Base-by-base conservation (phyloP, 2,113 vertebrate genomes). In the Cryptotis parvus region DNA sequence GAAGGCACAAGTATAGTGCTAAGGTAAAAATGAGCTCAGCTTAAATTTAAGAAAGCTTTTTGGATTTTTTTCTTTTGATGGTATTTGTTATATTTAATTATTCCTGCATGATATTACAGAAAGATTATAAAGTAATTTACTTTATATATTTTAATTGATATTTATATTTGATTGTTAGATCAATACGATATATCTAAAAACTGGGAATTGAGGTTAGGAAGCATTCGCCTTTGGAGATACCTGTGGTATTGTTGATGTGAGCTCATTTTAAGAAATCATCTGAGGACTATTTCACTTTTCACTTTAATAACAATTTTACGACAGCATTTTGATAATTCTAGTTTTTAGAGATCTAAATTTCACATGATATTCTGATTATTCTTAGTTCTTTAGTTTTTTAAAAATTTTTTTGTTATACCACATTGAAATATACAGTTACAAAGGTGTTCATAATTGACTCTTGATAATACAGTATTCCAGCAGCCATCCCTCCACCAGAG, bases 141-240 rank as follows among this genome's bases (percentile, higher is more conserved):
- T 73, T 43, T 72, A 37, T 72, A 37, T 22, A 37, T 80, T 90
- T 90, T 88, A 24, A 14, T 85, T 84, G 29, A 74, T 63, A 45
- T 43, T 41, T 68, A 76, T 58, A 4, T 31, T 29, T 72, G 63
- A 18, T 72, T 72, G 69, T 77, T 63, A 69, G 24, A 31, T 87
- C 8, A 63, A 39, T 77, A 11, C 84, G 78, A 14, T 4, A 37
- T 77, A 63, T 63, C 1, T 69, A 39, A 95, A 27, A 74, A 52
- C 43, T 69, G 41, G 37, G 81, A 58, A 68, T 77, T 66, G 11
- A 52, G 83, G 9, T 63, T 35, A 45, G 61, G 72, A 89, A 55
- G 58, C 74, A n/a, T 45, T 63, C 45, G 16, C 33, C 65, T 58
- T 37, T 92, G 45, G 6, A 18, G n/a, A 4, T n/a, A 73, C 11